Percentiles rank a stretch among this genome's conserved stretches.
phyloP scores from a whole-genome alignment of 92 coral and sea anemone species.

The Epizoanthus rinbou region DNA sequence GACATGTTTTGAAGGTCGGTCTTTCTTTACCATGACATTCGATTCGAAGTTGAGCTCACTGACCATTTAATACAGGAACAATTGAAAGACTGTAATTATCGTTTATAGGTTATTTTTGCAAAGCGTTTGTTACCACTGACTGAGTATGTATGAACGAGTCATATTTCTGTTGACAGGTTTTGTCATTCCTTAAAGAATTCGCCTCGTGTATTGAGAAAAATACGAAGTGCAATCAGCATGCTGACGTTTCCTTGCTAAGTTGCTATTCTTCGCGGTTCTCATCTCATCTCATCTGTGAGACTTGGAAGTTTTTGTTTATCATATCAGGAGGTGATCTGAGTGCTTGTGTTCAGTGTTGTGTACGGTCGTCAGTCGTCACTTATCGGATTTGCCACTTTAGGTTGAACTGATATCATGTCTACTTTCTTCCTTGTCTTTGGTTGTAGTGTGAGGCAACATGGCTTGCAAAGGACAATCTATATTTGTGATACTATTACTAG shows the following conservation, averaged over 20 bases:
- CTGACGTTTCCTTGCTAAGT: too few species aligned
- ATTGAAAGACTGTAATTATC: neutral
- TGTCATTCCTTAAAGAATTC: neutral
- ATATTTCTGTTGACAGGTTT: neutral
- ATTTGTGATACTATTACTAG: neutral
- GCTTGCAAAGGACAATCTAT: conserved; percentile 14
- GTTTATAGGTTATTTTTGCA: neutral
- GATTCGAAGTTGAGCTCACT: neutral
- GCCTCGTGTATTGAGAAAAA: neutral
- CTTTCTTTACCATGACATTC: too few species aligned
- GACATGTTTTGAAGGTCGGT: too few species aligned
- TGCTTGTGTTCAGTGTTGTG: neutral
- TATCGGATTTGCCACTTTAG: neutral
- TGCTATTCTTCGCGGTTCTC: too few species aligned
- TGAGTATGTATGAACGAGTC: neutral
- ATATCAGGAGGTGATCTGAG: neutral
- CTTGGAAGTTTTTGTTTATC: neutral
- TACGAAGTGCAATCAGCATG: too few species aligned
- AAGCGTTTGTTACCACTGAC: neutral
- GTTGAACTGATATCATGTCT: neutral
- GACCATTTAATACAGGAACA: conserved; percentile 25
- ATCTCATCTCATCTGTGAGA: too few species aligned
- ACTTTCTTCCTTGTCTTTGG: neutral
- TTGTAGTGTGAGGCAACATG: conserved; percentile 22
- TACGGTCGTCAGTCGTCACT: neutral